Evolutionary conservation across 1,140 invertebrate species (phyloP), one percentile per base, ranked within the genome.

Genomic region (Proales similis): DNA sequence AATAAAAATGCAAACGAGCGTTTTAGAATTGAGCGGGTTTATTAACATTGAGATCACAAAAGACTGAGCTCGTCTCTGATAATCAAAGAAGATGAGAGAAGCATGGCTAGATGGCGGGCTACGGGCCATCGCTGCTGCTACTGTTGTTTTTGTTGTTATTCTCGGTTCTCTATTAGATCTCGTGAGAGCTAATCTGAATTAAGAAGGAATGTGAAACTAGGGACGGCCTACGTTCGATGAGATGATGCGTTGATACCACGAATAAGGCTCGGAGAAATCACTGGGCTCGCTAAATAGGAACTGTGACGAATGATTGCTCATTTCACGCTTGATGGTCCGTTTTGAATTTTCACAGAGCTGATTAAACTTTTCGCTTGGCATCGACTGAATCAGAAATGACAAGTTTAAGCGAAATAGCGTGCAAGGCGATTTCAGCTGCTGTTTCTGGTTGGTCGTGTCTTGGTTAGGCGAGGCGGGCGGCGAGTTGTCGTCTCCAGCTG

Each of bases 261-360:
- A 57, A 57, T 57, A 57, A 36, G 39, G 51, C 45, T 57, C 45
- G 9, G 51, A 27, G 36, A 57, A 42, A 20, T 42, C 51, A 12
- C 30, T 17, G 17, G 39, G 24, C 39, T 57, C 51, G 9, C 36
- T 57, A 24, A 57, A 57, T 22, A 57, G 39, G 20, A 57, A 57
- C 19, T 57, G 51, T n/a, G 51, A 57, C 9, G 38, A 57, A 42
- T 9, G 32, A 42, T 57, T 43, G 4, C 4, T 27, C 9, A 57
- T 42, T 42, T 57, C 51, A n/a, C 51, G 33, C 45, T 57, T 36
- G 9, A 57, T 57, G 7, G 19, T 57, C 20, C 51, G 20, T 5
- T 36, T 57, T 57, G 51, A 57, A 57, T 42, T 57, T 57, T 57
- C 51, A 14, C 51, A 57, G 20, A 57, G 20, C 20, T 57, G 51